Percentiles rank a stretch among this genome's conserved stretches.
phyloP scores from a whole-genome alignment of 2,113 vertebrate genomes.

The Merops nubicus region DNA sequence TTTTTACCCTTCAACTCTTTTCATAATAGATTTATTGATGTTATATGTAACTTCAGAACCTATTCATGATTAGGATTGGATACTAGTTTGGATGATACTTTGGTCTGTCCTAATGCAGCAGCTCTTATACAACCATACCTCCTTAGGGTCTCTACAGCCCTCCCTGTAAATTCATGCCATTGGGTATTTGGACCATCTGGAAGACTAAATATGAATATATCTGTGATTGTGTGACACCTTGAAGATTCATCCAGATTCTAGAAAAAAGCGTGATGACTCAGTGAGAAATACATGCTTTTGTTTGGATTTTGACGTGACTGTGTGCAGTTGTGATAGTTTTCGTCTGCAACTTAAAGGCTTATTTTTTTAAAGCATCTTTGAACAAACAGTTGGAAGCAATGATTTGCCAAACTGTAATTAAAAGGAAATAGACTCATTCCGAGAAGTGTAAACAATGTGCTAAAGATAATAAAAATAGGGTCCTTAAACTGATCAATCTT shows the following conservation, averaged over 20 bases:
- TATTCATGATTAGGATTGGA: background rate
- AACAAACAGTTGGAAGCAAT: constrained; percentile 46
- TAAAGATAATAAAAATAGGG: constrained; percentile 39
- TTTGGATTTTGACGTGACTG: background rate
- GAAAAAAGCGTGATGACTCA: background rate
- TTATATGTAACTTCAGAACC: background rate
- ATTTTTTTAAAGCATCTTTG: constrained; percentile 43
- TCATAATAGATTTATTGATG: background rate
- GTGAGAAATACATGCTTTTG: background rate
- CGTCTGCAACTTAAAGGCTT: constrained; percentile 12
- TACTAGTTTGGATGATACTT: background rate
- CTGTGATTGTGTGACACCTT: background rate
- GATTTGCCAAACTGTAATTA: constrained; percentile 66
- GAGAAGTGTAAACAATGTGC: constrained; percentile 34
- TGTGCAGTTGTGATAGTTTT: background rate
- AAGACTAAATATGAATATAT: background rate
- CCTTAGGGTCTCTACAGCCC: rapidly evolving
- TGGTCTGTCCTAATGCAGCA: background rate
- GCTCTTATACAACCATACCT: background rate
- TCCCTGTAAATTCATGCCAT: background rate
- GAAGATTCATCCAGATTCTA: background rate
- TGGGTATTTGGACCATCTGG: background rate
- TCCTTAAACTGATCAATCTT: background rate
- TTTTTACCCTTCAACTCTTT: background rate
- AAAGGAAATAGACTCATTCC: constrained; percentile 47